These are phyloP conservation scores for Emydura subglobosa DNA, from an alignment of 2,113 vertebrate species.

Conservation along the genomic window DNA sequence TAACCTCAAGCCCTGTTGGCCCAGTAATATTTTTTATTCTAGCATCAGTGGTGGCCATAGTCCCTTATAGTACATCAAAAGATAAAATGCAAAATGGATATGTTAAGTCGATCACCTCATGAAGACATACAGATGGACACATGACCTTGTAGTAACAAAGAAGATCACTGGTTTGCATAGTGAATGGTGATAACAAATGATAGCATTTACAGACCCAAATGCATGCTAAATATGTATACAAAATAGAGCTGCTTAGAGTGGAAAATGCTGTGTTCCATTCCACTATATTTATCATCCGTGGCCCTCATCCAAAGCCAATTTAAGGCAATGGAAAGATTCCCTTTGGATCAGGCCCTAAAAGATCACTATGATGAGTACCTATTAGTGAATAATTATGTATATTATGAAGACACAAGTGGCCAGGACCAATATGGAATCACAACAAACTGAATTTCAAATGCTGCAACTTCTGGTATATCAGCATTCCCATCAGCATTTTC, in stretches of 20 bases:
- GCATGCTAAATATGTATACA: fast-evolving
- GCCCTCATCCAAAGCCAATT: background rate
- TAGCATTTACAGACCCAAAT: background rate
- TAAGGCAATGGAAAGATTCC: background rate
- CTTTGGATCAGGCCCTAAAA: background rate
- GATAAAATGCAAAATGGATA: background rate
- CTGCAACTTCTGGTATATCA: background rate
- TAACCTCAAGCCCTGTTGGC: background rate
- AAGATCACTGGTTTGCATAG: background rate
- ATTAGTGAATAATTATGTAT: background rate
- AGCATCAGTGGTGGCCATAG: background rate
- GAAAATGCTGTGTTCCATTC: background rate
- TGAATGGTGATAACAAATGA: background rate
- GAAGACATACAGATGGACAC: background rate
- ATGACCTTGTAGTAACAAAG: background rate
- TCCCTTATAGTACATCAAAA: slow-evolving; percentile 1
- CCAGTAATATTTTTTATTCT: background rate
- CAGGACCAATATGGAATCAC: background rate
- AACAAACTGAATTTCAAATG: background rate
- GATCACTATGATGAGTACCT: fast-evolving
- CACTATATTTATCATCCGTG: background rate
- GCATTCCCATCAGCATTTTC: background rate
- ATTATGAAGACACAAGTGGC: background rate
- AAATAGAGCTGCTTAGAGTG: background rate
- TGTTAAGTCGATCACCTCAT: background rate